Base-by-base conservation (phyloP, 2,888 invertebrate genomes). In the Balanococcus diminutus region DNA sequence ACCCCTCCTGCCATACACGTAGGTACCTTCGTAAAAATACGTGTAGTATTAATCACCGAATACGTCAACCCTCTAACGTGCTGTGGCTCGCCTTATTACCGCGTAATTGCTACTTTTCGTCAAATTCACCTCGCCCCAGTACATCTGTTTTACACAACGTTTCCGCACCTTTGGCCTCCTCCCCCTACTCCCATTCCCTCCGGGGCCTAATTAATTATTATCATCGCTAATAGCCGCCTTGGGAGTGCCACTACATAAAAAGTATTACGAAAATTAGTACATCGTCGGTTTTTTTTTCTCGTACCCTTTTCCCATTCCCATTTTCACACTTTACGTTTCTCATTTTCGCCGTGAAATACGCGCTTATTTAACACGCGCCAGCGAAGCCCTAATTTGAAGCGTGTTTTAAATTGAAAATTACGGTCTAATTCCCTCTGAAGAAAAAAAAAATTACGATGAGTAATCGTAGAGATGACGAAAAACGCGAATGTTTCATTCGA, bases 31-130 rank as follows among this genome's bases (percentile, higher is more conserved):
- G 11, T 42, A 42, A 11, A 42, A 42, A n/a, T 19, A 51, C 22
- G 56, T 22, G 22, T 56, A 56, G 36, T 79, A 79, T 79, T 79
- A 79, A 79, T 79, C 75, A 79, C 11, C 36, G 19, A 31, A 79
- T 36, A 16, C 19, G 32, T 19, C 36, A 25, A n/a, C 36, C 19
- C 16, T n/a, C 19, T 22, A 22, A 56, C 56, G 8, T 51, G n/a
- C n/a, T n/a, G 19, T 56, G 56, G 22, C 56, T 56, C 19, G 51
- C 51, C 56, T 56, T n/a, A 9, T 56, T 19, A 56, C 56, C 22
- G 56, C 6, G 56, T 79, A 79, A 79, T 79, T 79, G 75, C 75
- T 79, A 79, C 75, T 79, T 56, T 79, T 79, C 75, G 75, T 79
- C 75, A 28, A 36, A 61, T 61, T 22, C 22, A 19, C 9, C 36